Evolutionary conservation across 2,888 invertebrate species (phyloP), one percentile per base, ranked within the genome.

Genomic region (Lasioglossum vierecki): DNA sequence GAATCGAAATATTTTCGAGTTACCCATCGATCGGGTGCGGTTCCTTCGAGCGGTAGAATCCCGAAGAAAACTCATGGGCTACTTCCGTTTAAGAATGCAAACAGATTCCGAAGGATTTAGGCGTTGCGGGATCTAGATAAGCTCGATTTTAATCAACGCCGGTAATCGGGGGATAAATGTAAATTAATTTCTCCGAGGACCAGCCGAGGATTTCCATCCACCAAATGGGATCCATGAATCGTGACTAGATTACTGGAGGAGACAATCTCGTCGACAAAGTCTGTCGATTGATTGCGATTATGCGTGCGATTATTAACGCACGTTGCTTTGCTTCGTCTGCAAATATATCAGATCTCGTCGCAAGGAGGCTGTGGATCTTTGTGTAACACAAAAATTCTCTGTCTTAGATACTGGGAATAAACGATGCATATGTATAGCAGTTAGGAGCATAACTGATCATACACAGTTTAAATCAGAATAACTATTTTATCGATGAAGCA

Each of bases 81-180:
- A 13, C 41, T 83, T 41, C 2, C 46, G 35, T 35, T 39, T 70
- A 15, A 44, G 53, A 41, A 70, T 22, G 39, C 71, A 75, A 66
- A 66, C 68, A 35, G 74, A 74, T 68, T 44, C 46, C 60, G 72
- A 77, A 35, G 84, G 86, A 84, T 83, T 79, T 89, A 72, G 80
- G 83, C 68, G 83, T 76, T 76, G 83, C 81, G 80, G 88, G 88
- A 84, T 90, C 86, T 88, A 13, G 82, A 53, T 87, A 87, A 90
- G 87, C 84, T 82, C 86, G 85, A 89, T 91, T 93, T 93, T 92
- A 93, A 93, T 93, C 91, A 93, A 91, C 85, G 89, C 88, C 85
- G 84, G 88, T 91, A 93, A 93, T 91, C 88, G 89, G 79, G 82
- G 88, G 86, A 90, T 88, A 89, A 92, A 92, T 91, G 91, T 90